These are phyloP conservation scores for Elephantulus edwardii DNA, from an alignment of 2,113 vertebrate species.

Conservation along the genomic window DNA sequence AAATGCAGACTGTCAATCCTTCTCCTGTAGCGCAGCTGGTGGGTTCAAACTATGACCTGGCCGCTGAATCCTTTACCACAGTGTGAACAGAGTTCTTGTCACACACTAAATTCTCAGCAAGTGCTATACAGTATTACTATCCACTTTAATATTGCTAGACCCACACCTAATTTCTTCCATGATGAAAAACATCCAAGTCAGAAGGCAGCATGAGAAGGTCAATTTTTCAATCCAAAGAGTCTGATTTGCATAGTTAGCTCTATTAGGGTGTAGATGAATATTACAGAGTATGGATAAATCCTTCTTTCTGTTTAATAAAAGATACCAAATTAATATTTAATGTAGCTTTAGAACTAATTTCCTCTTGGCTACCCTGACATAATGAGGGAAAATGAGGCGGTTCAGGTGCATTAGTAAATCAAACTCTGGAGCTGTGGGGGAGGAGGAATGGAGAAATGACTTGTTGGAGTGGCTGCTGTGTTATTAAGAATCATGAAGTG, in stretches of 20 bases:
- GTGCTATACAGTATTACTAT: not conserved
- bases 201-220: not conserved
- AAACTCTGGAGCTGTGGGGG: not conserved
- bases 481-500: not conserved
- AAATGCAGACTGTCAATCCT: not conserved
- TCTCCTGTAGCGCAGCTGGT: not conserved
- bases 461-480: not conserved
- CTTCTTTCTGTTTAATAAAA: constrained; percentile 76
- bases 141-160: not conserved
- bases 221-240: not conserved
- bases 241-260: not conserved
- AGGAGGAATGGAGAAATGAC: not conserved
- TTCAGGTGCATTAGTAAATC: constrained; percentile 71
- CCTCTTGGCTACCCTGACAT: constrained; percentile 77
- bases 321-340: constrained; percentile 77
- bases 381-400: constrained; percentile 78
- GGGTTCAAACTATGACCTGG: not conserved
- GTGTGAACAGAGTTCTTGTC: not conserved
- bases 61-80: not conserved
- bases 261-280: constrained; percentile 45
- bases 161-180: not conserved
- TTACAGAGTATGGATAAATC: constrained; percentile 70
- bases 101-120: not conserved
- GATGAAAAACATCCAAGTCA: not conserved
- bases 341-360: constrained; percentile 80